phyloP scores from a whole-genome alignment of 2,113 vertebrate species.

The Pithys albifrons region DNA sequence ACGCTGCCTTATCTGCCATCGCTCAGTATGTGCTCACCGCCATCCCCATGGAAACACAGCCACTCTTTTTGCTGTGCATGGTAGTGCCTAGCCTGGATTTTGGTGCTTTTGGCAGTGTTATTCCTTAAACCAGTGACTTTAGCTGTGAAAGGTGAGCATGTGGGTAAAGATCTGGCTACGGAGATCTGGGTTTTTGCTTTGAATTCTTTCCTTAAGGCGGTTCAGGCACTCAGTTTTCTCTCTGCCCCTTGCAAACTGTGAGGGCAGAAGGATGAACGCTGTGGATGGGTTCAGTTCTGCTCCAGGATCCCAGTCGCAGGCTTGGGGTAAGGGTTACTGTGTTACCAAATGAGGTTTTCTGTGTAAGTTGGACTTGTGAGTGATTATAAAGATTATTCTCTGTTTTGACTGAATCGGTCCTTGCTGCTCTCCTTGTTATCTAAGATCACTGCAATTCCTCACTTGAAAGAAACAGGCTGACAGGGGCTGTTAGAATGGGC shows the following conservation, averaged over 20 bases:
- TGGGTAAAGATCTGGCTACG: background rate
- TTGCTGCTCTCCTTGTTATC: background rate
- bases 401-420: background rate
- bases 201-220: background rate
- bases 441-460: background rate
- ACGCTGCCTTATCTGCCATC: accelerated
- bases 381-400: background rate
- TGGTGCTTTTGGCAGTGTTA: background rate
- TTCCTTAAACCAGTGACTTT: constrained; percentile 13
- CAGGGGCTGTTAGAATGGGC: background rate
- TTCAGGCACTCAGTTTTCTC: background rate
- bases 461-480: background rate
- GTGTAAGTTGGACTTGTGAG: background rate
- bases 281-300: background rate
- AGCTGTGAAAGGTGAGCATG: constrained; percentile 36
- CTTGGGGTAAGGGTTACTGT: background rate
- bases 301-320: background rate
- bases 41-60: constrained; percentile 53
- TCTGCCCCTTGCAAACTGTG: background rate
- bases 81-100: background rate
- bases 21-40: background rate
- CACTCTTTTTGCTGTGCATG: background rate
- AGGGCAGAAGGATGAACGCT: background rate
- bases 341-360: background rate
- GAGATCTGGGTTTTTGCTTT: background rate